Conservation (phyloP, 2,797 vertebrate genomes). For the Gallinago stenura region DNA sequence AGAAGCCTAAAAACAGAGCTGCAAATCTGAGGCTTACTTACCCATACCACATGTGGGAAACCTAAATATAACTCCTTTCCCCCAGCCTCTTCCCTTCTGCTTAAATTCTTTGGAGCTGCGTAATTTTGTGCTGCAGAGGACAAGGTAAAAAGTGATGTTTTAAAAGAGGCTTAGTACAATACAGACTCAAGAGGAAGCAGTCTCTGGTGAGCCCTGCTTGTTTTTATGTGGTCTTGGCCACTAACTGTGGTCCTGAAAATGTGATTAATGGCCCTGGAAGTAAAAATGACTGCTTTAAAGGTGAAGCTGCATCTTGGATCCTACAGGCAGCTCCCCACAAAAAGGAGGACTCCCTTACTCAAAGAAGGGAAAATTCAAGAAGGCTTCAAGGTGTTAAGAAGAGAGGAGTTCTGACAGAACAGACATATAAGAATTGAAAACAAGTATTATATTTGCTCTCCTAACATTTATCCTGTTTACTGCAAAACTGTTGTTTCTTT, state of each 20-base stretch:
- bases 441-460: neutral
- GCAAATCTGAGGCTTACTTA: conserved; percentile 5
- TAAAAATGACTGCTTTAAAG: neutral
- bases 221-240: conserved; percentile 17
- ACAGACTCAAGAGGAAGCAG: neutral
- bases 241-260: conserved; percentile 22
- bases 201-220: neutral
- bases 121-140: neutral
- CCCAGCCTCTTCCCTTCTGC: neutral
- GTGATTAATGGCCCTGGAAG: neutral
- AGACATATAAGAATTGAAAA: neutral
- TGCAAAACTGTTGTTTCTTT: neutral
- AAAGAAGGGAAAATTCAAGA: neutral
- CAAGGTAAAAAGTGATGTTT: conserved; percentile 22
- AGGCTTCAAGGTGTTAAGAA: neutral
- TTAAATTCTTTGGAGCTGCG: neutral
- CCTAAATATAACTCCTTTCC: conserved; percentile 52
- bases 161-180: neutral
- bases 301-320: neutral
- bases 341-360: neutral
- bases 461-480: neutral
- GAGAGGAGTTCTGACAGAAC: neutral
- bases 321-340: neutral
- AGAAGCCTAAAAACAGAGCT: conserved; percentile 5
- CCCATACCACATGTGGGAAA: neutral